Evolutionary conservation across 2,113 vertebrate species (phyloP), one percentile per base, ranked within the genome.

Genomic region (Thalassarche chlororhynchos): DNA sequence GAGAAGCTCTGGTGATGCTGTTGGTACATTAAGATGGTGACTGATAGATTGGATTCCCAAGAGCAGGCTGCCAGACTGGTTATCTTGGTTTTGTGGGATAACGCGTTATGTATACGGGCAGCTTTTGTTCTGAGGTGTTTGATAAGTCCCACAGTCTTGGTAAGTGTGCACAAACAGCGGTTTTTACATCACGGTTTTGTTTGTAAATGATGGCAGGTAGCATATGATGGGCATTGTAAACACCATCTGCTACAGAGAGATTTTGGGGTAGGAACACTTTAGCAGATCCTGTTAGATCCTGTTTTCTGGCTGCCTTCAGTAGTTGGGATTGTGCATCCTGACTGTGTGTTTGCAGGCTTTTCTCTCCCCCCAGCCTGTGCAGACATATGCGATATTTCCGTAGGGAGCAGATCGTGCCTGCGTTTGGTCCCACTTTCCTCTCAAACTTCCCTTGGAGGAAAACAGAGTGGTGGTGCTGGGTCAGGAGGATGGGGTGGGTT

Each of bases 81-180:
- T 51, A 3, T 20, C 47, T 8, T n/a, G 18, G 19, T 12, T 58
- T 62, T 31, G 29, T 32, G 38, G 62, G 68, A 2, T 54, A 64
- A 44, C 0, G 0, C 0, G 0, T 69, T 34, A 19, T 2, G 7
- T 19, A 8, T 7, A 0, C 0, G 1, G 65, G 61, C 8, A 77
- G 24, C 25, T 38, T 17, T 60, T 44, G 23, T 38, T 55, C 28
- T 4, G 23, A 14, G 16, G 26, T 13, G 12, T 25, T 62, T 44
- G 36, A 28, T 32, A 71, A 49, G 55, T 34, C 40, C 11, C 0
- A 1, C 1, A 5, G 24, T 23, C 25, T 46, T 9, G 31, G 31
- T 34, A 34, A n/a, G 54, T 20, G n/a, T 21, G 44, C 29, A 12
- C 64, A 62, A 51, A 21, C 47, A 26, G 58, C 0, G 0, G 1